These are phyloP conservation scores for Cataglyphis livida DNA, from an alignment of 2,888 invertebrate species.

Conservation along the genomic window DNA sequence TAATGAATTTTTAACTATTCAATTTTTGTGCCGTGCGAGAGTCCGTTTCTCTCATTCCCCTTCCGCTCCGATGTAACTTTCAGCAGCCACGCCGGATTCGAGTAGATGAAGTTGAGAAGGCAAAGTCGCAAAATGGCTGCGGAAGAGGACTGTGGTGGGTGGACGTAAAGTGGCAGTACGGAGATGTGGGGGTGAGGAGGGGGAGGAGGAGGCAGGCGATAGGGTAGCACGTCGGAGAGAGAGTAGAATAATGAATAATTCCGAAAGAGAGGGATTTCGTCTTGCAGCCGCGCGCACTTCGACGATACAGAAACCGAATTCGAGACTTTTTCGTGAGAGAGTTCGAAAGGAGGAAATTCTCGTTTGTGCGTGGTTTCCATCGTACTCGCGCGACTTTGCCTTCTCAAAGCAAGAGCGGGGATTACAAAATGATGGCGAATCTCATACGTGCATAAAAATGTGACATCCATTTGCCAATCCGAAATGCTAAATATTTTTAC, in stretches of 20 bases:
- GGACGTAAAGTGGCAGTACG: constrained; percentile 71
- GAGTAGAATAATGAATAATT: constrained; percentile 82
- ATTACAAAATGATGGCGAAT: too few relatives aligned
- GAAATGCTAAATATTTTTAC: not conserved
- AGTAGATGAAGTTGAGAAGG: constrained; percentile 73
- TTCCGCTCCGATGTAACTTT: constrained; percentile 67
- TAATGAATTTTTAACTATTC: constrained; percentile 82
- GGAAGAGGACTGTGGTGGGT: constrained; percentile 57
- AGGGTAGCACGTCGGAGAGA: constrained; percentile 62
- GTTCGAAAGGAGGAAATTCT: constrained; percentile 66
- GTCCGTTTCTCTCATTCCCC: constrained; percentile 37
- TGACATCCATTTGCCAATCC: not conserved
- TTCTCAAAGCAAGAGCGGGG: not conserved
- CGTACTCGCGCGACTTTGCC: constrained; percentile 39
- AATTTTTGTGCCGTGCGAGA: constrained; percentile 75
- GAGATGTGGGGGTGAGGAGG: constrained; percentile 9
- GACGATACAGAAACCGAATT: constrained; percentile 73
- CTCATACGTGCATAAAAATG: constrained; percentile 1
- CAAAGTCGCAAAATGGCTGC: constrained; percentile 71
- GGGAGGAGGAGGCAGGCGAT: constrained; percentile 13
- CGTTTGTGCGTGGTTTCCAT: constrained; percentile 54
- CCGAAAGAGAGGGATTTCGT: constrained; percentile 74
- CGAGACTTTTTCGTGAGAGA: constrained; percentile 50
- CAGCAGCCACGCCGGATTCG: constrained; percentile 63
- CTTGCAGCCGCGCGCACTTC: constrained; percentile 77